phyloP scores from a whole-genome alignment of 2,797 vertebrate genomes.

The Syngnathus rostellatus region DNA sequence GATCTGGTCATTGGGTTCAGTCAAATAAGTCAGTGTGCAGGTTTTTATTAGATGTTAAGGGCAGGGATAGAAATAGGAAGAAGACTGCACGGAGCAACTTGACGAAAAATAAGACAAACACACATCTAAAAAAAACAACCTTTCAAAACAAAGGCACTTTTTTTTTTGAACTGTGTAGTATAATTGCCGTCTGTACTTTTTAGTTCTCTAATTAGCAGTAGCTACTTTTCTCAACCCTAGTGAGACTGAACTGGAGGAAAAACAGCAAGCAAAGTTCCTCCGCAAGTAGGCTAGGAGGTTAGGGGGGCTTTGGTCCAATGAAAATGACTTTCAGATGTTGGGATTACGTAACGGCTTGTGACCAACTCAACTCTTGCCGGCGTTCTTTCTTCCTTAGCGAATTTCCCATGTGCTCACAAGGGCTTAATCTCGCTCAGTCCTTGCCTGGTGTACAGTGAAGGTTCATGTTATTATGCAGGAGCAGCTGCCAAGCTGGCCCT shows the following conservation, averaged over 20 bases:
- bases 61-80: conserved; percentile 17
- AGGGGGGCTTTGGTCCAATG: conserved; percentile 29
- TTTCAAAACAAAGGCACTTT: conserved; percentile 3
- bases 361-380: background rate
- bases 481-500: conserved; percentile 38
- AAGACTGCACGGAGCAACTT: conserved; percentile 15
- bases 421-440: conserved; percentile 4
- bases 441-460: conserved; percentile 18
- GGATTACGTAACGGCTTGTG: conserved; percentile 55
- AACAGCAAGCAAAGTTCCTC: conserved; percentile 19
- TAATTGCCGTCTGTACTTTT: conserved; percentile 4
- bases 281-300: conserved; percentile 39
- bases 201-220: conserved; percentile 5
- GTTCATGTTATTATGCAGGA: conserved; percentile 42
- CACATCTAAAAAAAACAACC: background rate
- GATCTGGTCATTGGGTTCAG: conserved; percentile 14
- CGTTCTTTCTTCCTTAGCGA: background rate
- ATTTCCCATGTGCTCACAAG: conserved; percentile 13
- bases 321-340: conserved; percentile 59
- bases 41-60: conserved; percentile 35
- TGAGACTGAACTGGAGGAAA: conserved; percentile 13
- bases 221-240: conserved; percentile 1
- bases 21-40: conserved; percentile 26
- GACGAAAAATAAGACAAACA: background rate
- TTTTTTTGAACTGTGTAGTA: conserved; percentile 5